phyloP scores from a whole-genome alignment of 1,140 invertebrate genomes.

The Zaprionus kolodkinae region DNA sequence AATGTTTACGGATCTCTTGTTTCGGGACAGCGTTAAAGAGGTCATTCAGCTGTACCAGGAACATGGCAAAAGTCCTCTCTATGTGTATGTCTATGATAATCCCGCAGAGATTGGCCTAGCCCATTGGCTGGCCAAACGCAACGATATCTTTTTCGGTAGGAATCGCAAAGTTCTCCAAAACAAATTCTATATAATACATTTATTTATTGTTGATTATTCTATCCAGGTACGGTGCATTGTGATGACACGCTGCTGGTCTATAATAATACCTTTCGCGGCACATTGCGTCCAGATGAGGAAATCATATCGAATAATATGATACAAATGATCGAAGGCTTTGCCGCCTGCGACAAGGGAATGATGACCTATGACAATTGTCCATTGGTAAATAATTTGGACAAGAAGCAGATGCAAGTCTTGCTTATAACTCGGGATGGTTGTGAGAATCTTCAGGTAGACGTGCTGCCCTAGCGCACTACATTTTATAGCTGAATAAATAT shows the following conservation, averaged over 20 bases:
- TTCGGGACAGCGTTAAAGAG: slow-evolving; percentile 31
- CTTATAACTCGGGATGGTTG: slow-evolving; percentile 40
- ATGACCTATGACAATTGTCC: slow-evolving; percentile 16
- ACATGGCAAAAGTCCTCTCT: slow-evolving; percentile 29
- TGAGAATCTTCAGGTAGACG: background rate
- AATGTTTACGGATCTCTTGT: slow-evolving; percentile 42
- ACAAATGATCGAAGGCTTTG: slow-evolving; percentile 46
- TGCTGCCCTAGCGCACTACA: background rate
- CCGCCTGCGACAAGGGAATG: background rate
- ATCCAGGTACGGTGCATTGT: slow-evolving; percentile 45
- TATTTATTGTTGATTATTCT: too few relatives aligned
- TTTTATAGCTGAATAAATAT: background rate
- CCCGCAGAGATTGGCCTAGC: slow-evolving; percentile 28
- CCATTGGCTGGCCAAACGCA: slow-evolving; percentile 28
- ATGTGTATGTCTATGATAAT: slow-evolving; percentile 52
- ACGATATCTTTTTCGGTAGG: slow-evolving; percentile 48
- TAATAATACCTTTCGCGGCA: background rate
- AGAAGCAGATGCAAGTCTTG: slow-evolving; percentile 29
- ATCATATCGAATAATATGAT: slow-evolving; percentile 35
- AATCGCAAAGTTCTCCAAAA: background rate
- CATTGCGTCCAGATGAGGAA: slow-evolving; percentile 29
- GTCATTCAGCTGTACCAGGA: slow-evolving; percentile 26
- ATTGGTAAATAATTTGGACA: slow-evolving; percentile 18
- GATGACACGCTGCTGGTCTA: slow-evolving; percentile 50
- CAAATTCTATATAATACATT: background rate